Evolutionary conservation across 2,888 invertebrate species (phyloP), one percentile per base, ranked within the genome.

Genomic region (Timema podura): DNA sequence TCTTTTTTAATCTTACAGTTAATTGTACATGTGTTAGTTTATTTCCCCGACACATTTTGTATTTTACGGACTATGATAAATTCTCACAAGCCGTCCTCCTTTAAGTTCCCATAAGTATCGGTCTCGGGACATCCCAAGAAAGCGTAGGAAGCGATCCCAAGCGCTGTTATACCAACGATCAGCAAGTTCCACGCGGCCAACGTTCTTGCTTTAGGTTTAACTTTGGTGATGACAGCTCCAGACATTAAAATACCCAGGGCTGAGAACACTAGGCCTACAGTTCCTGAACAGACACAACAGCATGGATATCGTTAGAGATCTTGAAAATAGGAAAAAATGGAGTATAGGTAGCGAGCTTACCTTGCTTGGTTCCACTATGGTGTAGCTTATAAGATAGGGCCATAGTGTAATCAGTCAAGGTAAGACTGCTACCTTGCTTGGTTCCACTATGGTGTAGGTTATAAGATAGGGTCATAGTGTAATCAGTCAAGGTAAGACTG

Each of bases 141-240:
- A 5, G 88, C 85, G 77, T 90, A 89, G 0, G 86, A 84, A 49
- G 88, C 80, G 75, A 89, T 87, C 10, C 88, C 88, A 48, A 85
- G 78, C 0, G 89, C 86, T 0, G 89, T 86, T 64, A 88, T 81
- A 2, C 85, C 82, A 8, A 89, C 89, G 44, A 88, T 85, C 70
- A 88, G 80, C 8, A 89, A 87, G 79, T 89, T 90, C 90, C 89
- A 90, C 0, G 85, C 86, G 0, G 89, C 89, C 78, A 90, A 82
- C 72, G 86, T 86, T 16, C 89, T 81, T 0, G 90, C 89, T 69
- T 83, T 83, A 0, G 90, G 90, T 77, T 87, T 88, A 76, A 85
- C 89, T 76, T 84, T 86, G 0, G 89, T 87, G 65, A 91, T 88
- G 1, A 90, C 78, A 49, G 89, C 79, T 0, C 90, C 90, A 2